Base-by-base conservation (phyloP, 2,888 invertebrate species). In the Antheraea yamamai region DNA sequence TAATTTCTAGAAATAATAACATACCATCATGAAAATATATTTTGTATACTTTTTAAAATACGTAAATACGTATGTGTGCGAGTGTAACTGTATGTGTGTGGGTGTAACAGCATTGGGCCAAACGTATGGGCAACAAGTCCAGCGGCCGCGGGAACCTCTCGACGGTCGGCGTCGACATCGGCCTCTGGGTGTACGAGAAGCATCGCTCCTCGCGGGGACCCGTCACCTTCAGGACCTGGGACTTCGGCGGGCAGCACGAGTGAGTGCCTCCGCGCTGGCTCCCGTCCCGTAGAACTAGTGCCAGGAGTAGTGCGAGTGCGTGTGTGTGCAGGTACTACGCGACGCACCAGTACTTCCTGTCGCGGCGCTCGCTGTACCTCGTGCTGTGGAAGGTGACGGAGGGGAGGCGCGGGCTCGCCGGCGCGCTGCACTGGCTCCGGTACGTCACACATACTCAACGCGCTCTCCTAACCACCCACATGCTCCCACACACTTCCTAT, bases 181-280 rank as follows among this genome's bases (percentile, higher is more conserved):
- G 98, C 71, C 98, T 98, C 80, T 99, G 99, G 98, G 95, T 97
- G 35, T 98, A 98, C 89, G 99, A 99, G 89, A 98, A 98, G 86
- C 86, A 88, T 51, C 87, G 95, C 61, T 97, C 97, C 87, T 95
- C 97, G 12, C 95, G 97, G 39, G 97, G 98, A 1, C 97, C 98
- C 0, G 97, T 99, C 74, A 97, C 98, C 47, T 98, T 98, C 92
- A 95, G 99, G 75, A 99, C 99, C 0, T 99, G 99, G 99, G 99
- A 99, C 92, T 99, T 99, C 92, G 99, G 99, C 7, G 99, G 99
- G 0, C 99, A 99, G 93, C 97, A 97, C 87, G 99, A 99, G 96
- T 97, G 83, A 92, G 95, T 91, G 12, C n/a, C 30, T 14, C 23
- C 58, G 20, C 20, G 6, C 30, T 10, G 30, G 35, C 26, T 52